Percentiles rank a stretch among this genome's conserved stretches.
Evolutionary conservation across 2,888 invertebrate genomes (phyloP).

Genomic region (Tridacna gigas): DNA sequence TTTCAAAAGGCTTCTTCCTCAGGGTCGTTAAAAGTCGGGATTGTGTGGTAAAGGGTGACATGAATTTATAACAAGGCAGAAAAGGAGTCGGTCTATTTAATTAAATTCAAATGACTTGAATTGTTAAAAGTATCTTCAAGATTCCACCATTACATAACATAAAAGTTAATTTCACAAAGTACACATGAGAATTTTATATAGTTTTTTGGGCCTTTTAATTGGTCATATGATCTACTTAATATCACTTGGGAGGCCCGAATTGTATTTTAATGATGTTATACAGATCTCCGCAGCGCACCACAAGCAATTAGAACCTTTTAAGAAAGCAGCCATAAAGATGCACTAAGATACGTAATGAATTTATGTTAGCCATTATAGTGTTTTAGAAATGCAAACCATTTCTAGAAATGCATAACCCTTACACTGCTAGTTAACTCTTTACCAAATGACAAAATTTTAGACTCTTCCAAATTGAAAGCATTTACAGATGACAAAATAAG

Average conservation of each 20-base stretch:
- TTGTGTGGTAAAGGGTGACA: too few relatives aligned
- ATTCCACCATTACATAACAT: slow-evolving; percentile 34
- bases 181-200: slow-evolving; percentile 30
- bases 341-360: slow-evolving; percentile 38
- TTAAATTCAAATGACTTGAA: slow-evolving; percentile 31
- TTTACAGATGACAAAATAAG: neutral
- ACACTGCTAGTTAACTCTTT: too few relatives aligned
- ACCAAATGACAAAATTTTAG: too few relatives aligned
- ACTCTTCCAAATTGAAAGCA: neutral
- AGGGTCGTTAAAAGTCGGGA: too few relatives aligned
- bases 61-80: too few relatives aligned
- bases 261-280: slow-evolving; percentile 42
- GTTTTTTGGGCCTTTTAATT: slow-evolving; percentile 42
- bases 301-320: slow-evolving; percentile 47
- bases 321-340: slow-evolving; percentile 46
- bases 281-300: slow-evolving; percentile 22
- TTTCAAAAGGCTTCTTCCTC: too few relatives aligned
- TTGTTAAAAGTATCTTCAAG: slow-evolving; percentile 30
- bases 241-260: slow-evolving; percentile 36
- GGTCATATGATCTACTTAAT: slow-evolving; percentile 53
- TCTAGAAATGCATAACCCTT: slow-evolving; percentile 7
- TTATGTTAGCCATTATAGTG: slow-evolving; percentile 34
- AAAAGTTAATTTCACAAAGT: slow-evolving; percentile 41
- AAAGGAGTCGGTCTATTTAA: slow-evolving; percentile 11
- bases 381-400: slow-evolving; percentile 25